Evolutionary conservation across 2,888 invertebrate species (phyloP).

Genomic region (Melinopterus prodromus): DNA sequence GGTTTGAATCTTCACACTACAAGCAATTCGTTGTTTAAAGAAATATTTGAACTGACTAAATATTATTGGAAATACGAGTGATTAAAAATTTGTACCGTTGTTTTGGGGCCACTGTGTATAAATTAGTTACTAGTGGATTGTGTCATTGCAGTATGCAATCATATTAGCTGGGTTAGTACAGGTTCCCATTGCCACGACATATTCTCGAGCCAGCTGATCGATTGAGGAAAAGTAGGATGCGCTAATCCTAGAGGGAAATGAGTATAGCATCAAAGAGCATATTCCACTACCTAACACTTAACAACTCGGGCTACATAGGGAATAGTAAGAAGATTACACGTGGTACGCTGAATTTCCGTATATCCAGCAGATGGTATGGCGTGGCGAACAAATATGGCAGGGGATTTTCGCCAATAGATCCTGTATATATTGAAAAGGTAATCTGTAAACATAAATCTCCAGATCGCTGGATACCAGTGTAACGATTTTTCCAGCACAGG

Average conservation of each 20-base stretch:
- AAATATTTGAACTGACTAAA: too few relatives aligned
- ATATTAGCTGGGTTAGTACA: too few relatives aligned
- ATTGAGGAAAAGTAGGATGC: too few relatives aligned
- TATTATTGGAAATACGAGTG: too few relatives aligned
- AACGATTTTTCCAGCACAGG: not conserved
- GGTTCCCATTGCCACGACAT: too few relatives aligned
- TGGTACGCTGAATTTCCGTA: not conserved
- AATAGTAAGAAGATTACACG: not conserved
- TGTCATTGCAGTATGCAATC: too few relatives aligned
- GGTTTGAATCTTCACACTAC: too few relatives aligned
- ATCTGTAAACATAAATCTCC: not conserved
- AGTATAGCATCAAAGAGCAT: not conserved
- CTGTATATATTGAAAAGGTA: not conserved
- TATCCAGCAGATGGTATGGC: not conserved
- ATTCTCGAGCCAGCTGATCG: too few relatives aligned
- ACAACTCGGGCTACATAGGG: not conserved
- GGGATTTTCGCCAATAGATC: not conserved
- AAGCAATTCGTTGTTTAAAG: too few relatives aligned
- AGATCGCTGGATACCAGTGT: not conserved
- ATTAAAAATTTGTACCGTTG: too few relatives aligned
- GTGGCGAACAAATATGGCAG: not conserved
- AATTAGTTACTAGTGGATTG: too few relatives aligned
- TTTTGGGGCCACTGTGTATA: too few relatives aligned
- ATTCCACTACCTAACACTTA: not conserved
- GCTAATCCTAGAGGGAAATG: not conserved